These are phyloP conservation scores for Phalacrocorax pelagicus DNA, from an alignment of 2,113 vertebrate species.

Conservation along the genomic window DNA sequence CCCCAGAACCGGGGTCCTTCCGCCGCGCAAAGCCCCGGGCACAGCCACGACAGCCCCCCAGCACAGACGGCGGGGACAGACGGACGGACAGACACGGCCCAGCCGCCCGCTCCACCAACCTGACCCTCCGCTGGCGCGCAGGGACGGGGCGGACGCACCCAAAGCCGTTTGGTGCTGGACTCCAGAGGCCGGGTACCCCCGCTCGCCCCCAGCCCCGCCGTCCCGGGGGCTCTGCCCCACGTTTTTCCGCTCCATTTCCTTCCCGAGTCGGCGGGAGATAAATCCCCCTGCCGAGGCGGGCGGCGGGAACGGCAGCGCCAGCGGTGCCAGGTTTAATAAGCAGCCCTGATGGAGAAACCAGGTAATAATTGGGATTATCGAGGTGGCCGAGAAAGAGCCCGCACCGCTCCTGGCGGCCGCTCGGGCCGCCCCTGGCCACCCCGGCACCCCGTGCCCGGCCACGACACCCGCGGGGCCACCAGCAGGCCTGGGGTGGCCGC, in stretches of 20 bases:
- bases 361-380: slow-evolving; percentile 60
- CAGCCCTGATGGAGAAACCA: slow-evolving; percentile 25
- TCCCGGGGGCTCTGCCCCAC: background rate
- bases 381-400: slow-evolving; percentile 37
- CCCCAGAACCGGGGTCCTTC: accelerated
- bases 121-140: accelerated
- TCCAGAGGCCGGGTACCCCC: background rate
- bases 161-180: accelerated
- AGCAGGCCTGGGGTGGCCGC: accelerated
- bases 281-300: slow-evolving; percentile 57
- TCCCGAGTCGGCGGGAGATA: background rate
- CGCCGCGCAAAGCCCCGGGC: accelerated
- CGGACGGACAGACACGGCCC: background rate
- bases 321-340: slow-evolving; percentile 62
- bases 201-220: background rate
- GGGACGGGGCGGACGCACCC: accelerated
- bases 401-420: background rate
- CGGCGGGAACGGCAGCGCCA: slow-evolving; percentile 48
- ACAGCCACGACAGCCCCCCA: background rate
- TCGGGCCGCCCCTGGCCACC: background rate
- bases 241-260: slow-evolving; percentile 58
- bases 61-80: accelerated
- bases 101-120: background rate
- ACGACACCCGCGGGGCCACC: accelerated
- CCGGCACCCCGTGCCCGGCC: background rate